These are phyloP conservation scores for Macrotrachela quadricornifera DNA, from an alignment of 1,140 invertebrate species.

Conservation along the genomic window DNA sequence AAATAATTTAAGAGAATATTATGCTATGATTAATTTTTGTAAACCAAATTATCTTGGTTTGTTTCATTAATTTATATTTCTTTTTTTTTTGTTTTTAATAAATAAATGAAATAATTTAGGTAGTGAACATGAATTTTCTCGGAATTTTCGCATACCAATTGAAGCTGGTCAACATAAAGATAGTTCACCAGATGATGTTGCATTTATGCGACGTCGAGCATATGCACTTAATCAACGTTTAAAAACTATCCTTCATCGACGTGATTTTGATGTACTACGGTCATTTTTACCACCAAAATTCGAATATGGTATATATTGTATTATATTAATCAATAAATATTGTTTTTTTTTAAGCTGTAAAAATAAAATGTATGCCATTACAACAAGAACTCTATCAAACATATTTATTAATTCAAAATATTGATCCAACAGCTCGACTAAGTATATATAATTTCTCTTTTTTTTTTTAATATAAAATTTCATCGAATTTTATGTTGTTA, in stretches of 20 bases:
- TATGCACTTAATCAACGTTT: constrained; percentile 78
- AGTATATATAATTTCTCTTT: constrained; percentile 58
- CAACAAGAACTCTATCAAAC: constrained; percentile 41
- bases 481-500: too few relatives aligned
- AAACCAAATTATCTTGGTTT: constrained; percentile 57
- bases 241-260: constrained; percentile 66
- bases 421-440: constrained; percentile 94
- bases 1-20: constrained; percentile 80
- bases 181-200: constrained; percentile 63
- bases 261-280: constrained; percentile 70
- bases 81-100: too few relatives aligned
- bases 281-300: constrained; percentile 77
- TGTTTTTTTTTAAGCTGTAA: too few relatives aligned
- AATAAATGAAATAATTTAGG: constrained; percentile 29
- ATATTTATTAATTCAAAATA: constrained; percentile 87
- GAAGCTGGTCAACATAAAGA: constrained; percentile 80
- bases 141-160: constrained; percentile 43
- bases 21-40: constrained; percentile 88
- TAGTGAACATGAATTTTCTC: constrained; percentile 66
- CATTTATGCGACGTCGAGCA: constrained; percentile 72
- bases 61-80: too few relatives aligned
- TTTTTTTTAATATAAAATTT: constrained; percentile 31
- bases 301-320: constrained; percentile 79
- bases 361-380: neutral
- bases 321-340: constrained; percentile 29